Percentiles rank a stretch among this genome's conserved stretches.
Evolutionary conservation across 2,113 vertebrate genomes (phyloP).

Genomic region (Polypterus senegalus): DNA sequence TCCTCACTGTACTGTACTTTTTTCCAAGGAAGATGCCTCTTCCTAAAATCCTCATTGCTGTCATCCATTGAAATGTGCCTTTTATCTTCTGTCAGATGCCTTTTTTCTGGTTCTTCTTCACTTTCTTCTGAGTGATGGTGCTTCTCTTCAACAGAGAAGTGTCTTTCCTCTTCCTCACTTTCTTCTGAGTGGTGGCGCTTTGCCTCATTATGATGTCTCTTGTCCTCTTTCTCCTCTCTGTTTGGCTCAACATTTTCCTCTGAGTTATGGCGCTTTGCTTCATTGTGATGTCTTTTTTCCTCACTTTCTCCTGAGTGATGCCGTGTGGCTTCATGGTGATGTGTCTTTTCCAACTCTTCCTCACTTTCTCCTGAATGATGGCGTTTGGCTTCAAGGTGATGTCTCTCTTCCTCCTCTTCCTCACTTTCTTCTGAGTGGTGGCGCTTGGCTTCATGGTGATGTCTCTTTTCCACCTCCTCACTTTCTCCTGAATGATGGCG

Average conservation of each 20-base stretch:
- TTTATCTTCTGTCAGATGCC: constrained; percentile 14
- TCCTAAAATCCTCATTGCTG: constrained; percentile 26
- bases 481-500: constrained; percentile 5
- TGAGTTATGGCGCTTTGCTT: constrained; percentile 11
- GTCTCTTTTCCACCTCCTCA: constrained; percentile 5
- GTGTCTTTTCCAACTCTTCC: constrained; percentile 22
- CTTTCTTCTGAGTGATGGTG: neutral
- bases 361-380: neutral
- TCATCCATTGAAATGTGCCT: constrained; percentile 16
- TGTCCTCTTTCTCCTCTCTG: constrained; percentile 23
- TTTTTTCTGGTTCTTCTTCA: neutral
- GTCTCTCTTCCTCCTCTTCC: constrained; percentile 19
- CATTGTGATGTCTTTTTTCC: constrained; percentile 5
- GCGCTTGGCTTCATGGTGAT: neutral
- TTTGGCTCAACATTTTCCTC: constrained; percentile 5
- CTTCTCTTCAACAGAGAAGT: constrained; percentile 24
- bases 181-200: neutral
- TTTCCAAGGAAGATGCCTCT: constrained; percentile 29
- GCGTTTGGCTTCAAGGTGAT: constrained; percentile 11
- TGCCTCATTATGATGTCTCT: constrained; percentile 6
- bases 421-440: constrained; percentile 9
- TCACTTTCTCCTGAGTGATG: constrained; percentile 2
- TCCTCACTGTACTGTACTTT: constrained; percentile 16
- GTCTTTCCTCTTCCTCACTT: constrained; percentile 16
- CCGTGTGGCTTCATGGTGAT: constrained; percentile 6